A percentile compares a stretch with the other conserved stretches of the same genome.
Conservation (phyloP, 1,140 invertebrate species). For the Pygmarrhopalites habei region DNA sequence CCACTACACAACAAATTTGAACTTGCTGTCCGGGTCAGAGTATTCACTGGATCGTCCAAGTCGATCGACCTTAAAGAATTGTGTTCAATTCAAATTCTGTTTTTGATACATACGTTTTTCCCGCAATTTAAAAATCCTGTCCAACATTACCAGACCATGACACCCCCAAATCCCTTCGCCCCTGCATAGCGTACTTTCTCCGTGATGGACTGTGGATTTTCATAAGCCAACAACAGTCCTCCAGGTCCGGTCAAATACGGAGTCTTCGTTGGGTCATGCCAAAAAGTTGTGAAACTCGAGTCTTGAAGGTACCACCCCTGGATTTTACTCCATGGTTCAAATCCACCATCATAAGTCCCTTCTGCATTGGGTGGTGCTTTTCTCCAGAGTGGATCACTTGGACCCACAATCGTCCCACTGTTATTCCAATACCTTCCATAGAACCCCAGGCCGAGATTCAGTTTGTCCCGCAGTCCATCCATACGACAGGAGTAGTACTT, state of each 20-base stretch:
- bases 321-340: constrained; percentile 10
- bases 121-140: too few species aligned
- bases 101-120: too few species aligned
- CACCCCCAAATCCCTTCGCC: not conserved
- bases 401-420: not conserved
- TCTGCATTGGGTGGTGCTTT: not conserved
- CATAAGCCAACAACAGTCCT: constrained; percentile 10
- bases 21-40: too few species aligned
- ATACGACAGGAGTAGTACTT: constrained; percentile 12
- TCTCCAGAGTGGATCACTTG: constrained; percentile 5
- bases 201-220: constrained; percentile 11
- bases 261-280: constrained; percentile 2
- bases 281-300: not conserved
- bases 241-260: not conserved
- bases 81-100: too few species aligned
- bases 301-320: not conserved
- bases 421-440: constrained; percentile 20
- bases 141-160: constrained; percentile 21
- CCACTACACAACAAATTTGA: not conserved
- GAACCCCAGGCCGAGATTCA: constrained; percentile 2
- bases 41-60: too few species aligned
- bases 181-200: constrained; percentile 8
- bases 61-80: too few species aligned
- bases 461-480: not conserved
- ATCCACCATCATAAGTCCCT: constrained; percentile 7